phyloP scores from a whole-genome alignment of 2,797 vertebrate species.

The Ambastaia sidthimunki region DNA sequence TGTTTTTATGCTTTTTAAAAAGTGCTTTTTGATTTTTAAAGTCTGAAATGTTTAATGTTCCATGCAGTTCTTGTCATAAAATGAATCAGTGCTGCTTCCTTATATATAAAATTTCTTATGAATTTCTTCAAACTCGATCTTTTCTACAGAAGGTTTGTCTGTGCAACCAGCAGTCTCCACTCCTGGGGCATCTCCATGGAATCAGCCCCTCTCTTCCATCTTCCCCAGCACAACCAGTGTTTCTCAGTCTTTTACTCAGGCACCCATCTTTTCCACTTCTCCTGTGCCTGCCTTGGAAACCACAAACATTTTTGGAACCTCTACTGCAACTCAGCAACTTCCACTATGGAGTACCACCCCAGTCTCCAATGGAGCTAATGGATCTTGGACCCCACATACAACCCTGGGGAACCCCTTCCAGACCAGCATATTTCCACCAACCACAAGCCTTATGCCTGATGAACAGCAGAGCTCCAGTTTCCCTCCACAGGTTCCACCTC shows the following conservation, averaged over 20 bases:
- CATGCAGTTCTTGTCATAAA: not conserved
- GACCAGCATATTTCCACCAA: slow-evolving; percentile 70
- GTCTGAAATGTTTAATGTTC: not conserved
- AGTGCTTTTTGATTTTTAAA: not conserved
- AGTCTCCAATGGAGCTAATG: slow-evolving; percentile 55
- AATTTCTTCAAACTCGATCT: slow-evolving; percentile 73
- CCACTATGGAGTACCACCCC: slow-evolving; percentile 75
- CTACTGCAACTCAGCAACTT: slow-evolving; percentile 62
- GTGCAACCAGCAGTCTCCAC: slow-evolving; percentile 42
- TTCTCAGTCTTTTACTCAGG: slow-evolving; percentile 74
- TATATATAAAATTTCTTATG: not conserved
- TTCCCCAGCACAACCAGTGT: slow-evolving; percentile 44
- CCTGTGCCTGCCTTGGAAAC: slow-evolving; percentile 78
- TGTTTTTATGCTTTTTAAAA: not conserved
- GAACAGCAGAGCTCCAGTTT: slow-evolving; percentile 63
- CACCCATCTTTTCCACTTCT: slow-evolving; percentile 73
- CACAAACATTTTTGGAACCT: slow-evolving; percentile 64
- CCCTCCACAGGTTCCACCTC: slow-evolving; percentile 83
- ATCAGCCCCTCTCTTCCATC: slow-evolving; percentile 51
- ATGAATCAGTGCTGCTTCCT: not conserved
- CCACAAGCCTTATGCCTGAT: slow-evolving; percentile 57
- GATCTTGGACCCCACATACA: slow-evolving; percentile 78
- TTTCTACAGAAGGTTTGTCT: slow-evolving; percentile 70
- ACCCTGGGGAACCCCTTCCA: slow-evolving; percentile 84
- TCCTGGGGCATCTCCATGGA: slow-evolving; percentile 44